Evolutionary conservation across 2,113 vertebrate genomes (phyloP), one percentile per base, ranked within the genome.

Genomic region (Egretta garzetta): DNA sequence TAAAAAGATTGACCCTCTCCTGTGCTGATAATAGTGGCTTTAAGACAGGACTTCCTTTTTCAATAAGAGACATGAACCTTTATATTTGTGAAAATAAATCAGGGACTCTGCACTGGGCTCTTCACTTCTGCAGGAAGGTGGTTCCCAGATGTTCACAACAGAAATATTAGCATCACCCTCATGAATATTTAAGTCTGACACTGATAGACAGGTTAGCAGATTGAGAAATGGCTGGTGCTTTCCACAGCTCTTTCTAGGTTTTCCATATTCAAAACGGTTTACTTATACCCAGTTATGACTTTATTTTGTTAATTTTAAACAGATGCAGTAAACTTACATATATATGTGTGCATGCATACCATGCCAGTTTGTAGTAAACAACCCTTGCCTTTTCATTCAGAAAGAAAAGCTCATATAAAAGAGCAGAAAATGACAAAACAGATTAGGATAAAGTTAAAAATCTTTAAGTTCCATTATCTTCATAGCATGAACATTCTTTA

Each of bases 1-100:
- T 68, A 1, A 64, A 80, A 41, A 63, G 49, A 50, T 0, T 30
- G 41, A 26, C 23, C 3, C 1, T 19, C 9, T 70, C 49, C 39
- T 52, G 9, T 68, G 43, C n/a, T 47, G 26, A 28, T 17, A 24
- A 80, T 0, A 63, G 32, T 7, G 14, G 24, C 22, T 55, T 33
- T 49, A 32, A 58, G 52, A 72, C 14, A 23, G 23, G 18, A 53
- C 10, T 45, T 28, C 5, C 37, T 30, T 70, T 21, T 12, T 45
- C 23, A 60, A 4, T 14, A 39, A 72, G 16, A 56, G 9, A 67
- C 7, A 26, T 3, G 1, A 85, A 12, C 32, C 10, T 47, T 85
- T 32, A 33, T 14, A 37, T 22, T 68, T 37, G 50, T 47, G 13
- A 86, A 88, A 93, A 62, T 62, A 45, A 49, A 71, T 19, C 21